Evolutionary conservation across 2,888 invertebrate species (phyloP), one percentile per base, ranked within the genome.

Genomic region (Temnothorax unifasciatus): DNA sequence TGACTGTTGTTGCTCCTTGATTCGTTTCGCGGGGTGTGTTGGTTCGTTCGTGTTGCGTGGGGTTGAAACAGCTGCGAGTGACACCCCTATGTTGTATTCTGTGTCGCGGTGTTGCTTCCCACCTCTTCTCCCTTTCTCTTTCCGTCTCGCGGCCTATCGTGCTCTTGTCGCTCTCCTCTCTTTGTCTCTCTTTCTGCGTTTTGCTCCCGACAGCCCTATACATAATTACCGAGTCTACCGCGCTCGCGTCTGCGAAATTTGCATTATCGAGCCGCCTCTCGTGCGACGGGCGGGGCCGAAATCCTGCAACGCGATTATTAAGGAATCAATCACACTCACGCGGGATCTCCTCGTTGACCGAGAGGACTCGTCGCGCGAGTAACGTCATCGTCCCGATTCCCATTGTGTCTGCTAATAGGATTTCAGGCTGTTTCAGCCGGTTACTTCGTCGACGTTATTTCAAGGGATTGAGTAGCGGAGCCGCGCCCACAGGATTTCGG

Each of bases 31-130:
- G 85, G 88, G 84, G 87, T 73, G 85, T 75, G 86, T 64, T 76
- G 82, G 84, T 83, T 83, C 85, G 86, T 87, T 84, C 85, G 83
- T 85, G 74, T 82, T 85, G 88, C 86, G 82, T 86, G 92, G 91
- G 90, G 88, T 87, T 86, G 92, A 91, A 92, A 92, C 93, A 93
- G 93, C 93, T 93, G 93, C 92, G 89, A 91, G 90, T 91, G 93
- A 93, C 93, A 93, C 91, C 90, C 92, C 89, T 90, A 82, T 86
- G 85, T 83, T 89, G 87, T 85, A 84, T 86, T 85, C 86, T 83
- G 59, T 71, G 86, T 85, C 86, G 85, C 75, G 81, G 68, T 85
- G 86, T 83, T 85, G 71, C 86, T 86, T 69, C 84, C 83, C 77
- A 57, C 64, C 29, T 84, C 47, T 61, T 44, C 73, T 54, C 74